phyloP scores from a whole-genome alignment of 2,113 vertebrate genomes.

The Romanogobio albipinnatus region DNA sequence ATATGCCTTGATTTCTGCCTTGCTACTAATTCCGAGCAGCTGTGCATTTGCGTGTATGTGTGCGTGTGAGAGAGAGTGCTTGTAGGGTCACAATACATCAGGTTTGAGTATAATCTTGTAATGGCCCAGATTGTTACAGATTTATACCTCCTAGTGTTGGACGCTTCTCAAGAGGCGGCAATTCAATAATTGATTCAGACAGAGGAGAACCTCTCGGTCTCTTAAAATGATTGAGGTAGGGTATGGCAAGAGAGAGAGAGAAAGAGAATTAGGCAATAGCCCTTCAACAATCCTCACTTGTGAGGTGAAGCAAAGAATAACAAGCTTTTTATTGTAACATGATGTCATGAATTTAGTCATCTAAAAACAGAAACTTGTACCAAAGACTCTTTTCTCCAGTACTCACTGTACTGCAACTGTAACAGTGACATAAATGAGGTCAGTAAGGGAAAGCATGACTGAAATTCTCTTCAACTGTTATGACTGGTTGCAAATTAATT shows the following conservation, averaged over 20 bases:
- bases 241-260: not conserved
- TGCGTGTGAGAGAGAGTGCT: not conserved
- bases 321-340: conserved; percentile 26
- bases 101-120: conserved; percentile 48
- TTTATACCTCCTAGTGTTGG: conserved; percentile 52
- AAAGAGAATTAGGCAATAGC: conserved; percentile 7
- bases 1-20: conserved; percentile 33
- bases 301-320: not conserved
- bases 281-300: conserved; percentile 14
- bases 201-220: conserved; percentile 46
- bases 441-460: conserved; percentile 14
- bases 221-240: conserved; percentile 43
- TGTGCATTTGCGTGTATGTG: conserved; percentile 7
- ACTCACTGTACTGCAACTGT: conserved; percentile 1
- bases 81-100: conserved; percentile 35
- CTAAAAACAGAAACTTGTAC: conserved; percentile 22
- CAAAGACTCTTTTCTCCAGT: not conserved
- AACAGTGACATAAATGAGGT: conserved; percentile 28
- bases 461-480: not conserved
- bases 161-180: conserved; percentile 47
- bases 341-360: conserved; percentile 37
- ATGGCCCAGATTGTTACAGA: conserved; percentile 53
- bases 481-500: not conserved
- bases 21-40: conserved; percentile 29
- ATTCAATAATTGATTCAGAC: conserved; percentile 55